Evolutionary conservation across 2,888 invertebrate species (phyloP).

Genomic region (Zhengitettix transpicula): DNA sequence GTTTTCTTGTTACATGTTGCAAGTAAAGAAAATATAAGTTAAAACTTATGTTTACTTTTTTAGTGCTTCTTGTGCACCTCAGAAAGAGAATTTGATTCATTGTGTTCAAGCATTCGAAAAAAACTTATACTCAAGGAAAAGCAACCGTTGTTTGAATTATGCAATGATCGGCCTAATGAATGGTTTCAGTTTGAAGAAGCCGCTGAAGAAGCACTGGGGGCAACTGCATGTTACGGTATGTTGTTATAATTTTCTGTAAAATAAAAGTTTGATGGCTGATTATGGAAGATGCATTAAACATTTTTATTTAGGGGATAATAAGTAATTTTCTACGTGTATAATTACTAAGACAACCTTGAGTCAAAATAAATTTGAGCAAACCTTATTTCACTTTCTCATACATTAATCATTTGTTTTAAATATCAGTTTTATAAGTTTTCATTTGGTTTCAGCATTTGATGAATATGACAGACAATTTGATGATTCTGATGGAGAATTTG

Average conservation of each 20-base stretch:
- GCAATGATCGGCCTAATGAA: constrained; percentile 55
- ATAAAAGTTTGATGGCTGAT: no score
- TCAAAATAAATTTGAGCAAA: no score
- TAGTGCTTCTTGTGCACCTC: constrained; percentile 84
- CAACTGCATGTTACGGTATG: constrained; percentile 20
- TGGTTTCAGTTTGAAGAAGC: constrained; percentile 44
- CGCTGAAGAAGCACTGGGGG: constrained; percentile 24
- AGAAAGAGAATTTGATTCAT: constrained; percentile 59
- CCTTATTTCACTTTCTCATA: background rate
- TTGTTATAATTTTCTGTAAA: background rate
- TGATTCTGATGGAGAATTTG: constrained; percentile 70
- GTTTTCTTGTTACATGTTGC: no score
- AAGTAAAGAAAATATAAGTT: background rate
- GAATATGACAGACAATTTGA: constrained; percentile 47
- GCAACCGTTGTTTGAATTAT: constrained; percentile 76
- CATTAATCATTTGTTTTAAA: background rate
- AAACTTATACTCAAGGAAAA: constrained; percentile 48
- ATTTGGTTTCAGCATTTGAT: constrained; percentile 24
- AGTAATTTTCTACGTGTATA: no score
- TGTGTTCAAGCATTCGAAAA: constrained; percentile 50
- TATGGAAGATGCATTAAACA: no score
- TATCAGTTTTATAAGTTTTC: background rate
- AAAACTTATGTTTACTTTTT: constrained; percentile 20
- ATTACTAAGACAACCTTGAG: no score
- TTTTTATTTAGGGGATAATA: no score